Base-by-base conservation (phyloP, 2,888 invertebrate genomes). In the Acleris holmiana region DNA sequence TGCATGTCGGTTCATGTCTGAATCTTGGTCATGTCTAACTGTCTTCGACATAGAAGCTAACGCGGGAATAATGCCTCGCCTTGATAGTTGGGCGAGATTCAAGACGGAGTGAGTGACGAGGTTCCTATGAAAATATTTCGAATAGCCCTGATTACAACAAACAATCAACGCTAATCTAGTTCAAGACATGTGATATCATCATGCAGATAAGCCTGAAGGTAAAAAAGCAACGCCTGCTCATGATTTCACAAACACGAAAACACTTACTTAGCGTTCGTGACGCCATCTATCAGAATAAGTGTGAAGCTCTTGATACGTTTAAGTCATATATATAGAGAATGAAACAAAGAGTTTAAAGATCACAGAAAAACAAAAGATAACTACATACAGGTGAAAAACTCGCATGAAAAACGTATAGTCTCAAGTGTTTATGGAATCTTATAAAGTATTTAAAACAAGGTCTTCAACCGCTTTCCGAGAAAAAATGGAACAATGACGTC, bases 401-500 rank as follows among this genome's bases (percentile, higher is more conserved):
- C 13, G 13, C 13, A 4, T 35, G 4, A 35, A 13, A 35, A 35
- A 13, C 0, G 35, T 35, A 35, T 35, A 13, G 4, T 13, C 35
- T 35, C 13, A 46, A 23, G 13, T 18, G 21, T 8, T 13, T n/a
- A 17, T 6, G 5, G 44, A 55, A 41, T 44, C n/a, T 13, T 41
- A 41, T 19, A 15, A 23, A 25, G 41, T 10, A 15, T 29, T 29
- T 29, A 55, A 50, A 56, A 49, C 55, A 47, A 58, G 65, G 66
- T 59, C 65, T 67, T 60, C 61, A 57, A 59, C 54, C 40, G 48
- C 47, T 46, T 62, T 53, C 58, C 41, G 19, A 66, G 53, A 61
- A 61, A 67, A 62, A 50, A 54, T 53, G 49, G 62, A 46, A 57
- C 62, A 57, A 41, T 66, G 62, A 61, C 53, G 61, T 67, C 57